Evolutionary conservation across 2,888 invertebrate genomes (phyloP).

Genomic region (Andrena fulva): DNA sequence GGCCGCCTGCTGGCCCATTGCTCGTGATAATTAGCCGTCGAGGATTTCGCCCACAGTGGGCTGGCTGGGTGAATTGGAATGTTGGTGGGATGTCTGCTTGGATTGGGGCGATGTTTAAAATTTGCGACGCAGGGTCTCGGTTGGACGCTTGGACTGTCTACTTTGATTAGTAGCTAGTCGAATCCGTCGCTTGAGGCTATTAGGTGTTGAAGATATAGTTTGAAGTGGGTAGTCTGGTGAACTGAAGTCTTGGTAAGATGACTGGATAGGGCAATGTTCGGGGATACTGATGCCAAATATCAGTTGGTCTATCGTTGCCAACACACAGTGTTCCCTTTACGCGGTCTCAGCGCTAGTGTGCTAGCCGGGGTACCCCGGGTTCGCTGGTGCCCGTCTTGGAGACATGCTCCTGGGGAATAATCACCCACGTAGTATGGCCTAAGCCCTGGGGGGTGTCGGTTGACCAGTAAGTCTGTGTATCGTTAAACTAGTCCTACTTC

Average conservation of each 20-base stretch:
- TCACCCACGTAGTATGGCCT: no score
- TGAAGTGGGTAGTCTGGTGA: not conserved
- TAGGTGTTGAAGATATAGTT: not conserved
- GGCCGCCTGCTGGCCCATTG: constrained; percentile 1
- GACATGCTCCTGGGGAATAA: no score
- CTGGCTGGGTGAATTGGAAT: not conserved
- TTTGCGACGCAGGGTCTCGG: not conserved
- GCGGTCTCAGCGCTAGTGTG: not conserved
- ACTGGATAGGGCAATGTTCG: not conserved
- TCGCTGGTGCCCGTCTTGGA: no score
- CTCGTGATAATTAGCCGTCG: constrained; percentile 30
- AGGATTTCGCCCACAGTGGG: not conserved
- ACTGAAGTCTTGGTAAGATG: not conserved
- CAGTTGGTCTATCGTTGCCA: not conserved
- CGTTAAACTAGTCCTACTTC: constrained; percentile 22
- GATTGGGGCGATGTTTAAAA: not conserved
- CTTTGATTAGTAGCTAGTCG: not conserved
- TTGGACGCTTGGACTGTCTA: not conserved
- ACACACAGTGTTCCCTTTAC: not conserved
- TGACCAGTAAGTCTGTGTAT: constrained; percentile 8
- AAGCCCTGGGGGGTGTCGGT: constrained; percentile 9
- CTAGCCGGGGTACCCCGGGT: no score
- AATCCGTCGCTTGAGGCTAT: not conserved
- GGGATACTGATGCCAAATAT: not conserved
- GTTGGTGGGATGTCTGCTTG: no score